Evolutionary conservation across 2,888 invertebrate genomes (phyloP).

Genomic region (Furcula furcula): DNA sequence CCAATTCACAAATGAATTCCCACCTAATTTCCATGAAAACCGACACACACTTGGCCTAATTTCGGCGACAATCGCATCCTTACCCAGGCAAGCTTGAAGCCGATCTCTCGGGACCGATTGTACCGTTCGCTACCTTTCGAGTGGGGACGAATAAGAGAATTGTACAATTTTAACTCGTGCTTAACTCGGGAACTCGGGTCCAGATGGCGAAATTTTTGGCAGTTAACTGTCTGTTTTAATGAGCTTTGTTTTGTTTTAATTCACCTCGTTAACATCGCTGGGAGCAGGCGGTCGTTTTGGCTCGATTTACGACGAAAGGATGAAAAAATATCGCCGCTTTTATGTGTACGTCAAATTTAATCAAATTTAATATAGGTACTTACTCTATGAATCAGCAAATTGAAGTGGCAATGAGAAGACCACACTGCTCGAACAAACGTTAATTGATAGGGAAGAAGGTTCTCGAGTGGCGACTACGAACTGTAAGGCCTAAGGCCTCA

Average conservation of each 20-base stretch:
- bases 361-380: too few relatives aligned
- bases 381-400: too few relatives aligned
- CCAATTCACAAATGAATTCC: constrained; percentile 17
- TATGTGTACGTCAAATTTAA: not conserved
- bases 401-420: too few relatives aligned
- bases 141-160: constrained; percentile 69
- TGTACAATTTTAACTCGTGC: constrained; percentile 72
- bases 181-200: constrained; percentile 35
- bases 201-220: constrained; percentile 47
- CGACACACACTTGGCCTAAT: constrained; percentile 52
- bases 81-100: constrained; percentile 60
- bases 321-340: not conserved
- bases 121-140: constrained; percentile 55
- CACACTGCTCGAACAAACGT: too few relatives aligned
- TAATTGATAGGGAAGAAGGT: too few relatives aligned
- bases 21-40: constrained; percentile 18
- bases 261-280: constrained; percentile 29
- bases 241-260: constrained; percentile 53
- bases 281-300: not conserved
- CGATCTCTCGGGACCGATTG: constrained; percentile 67
- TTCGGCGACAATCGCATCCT: constrained; percentile 44
- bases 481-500: too few relatives aligned
- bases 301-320: not conserved
- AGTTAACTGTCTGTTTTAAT: constrained; percentile 45
- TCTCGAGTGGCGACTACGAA: too few relatives aligned